These are phyloP conservation scores for Ctenochaetus hawaiiensis DNA, from an alignment of 2,797 vertebrate species.

Conservation along the genomic window DNA sequence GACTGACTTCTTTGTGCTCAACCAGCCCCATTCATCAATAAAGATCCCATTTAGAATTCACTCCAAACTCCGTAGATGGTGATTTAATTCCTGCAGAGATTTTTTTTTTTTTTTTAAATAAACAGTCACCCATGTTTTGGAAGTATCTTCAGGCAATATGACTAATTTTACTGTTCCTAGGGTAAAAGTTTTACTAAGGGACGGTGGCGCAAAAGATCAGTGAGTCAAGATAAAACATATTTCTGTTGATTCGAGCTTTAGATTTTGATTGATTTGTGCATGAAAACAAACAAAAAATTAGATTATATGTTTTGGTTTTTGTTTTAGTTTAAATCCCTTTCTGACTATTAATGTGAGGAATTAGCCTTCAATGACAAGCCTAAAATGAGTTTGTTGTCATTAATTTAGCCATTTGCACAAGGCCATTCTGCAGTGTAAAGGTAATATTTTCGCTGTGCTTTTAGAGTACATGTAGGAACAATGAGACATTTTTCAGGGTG, in stretches of 20 bases:
- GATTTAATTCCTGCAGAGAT: constrained; percentile 75
- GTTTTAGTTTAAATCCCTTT: neutral
- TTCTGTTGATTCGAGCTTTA: neutral
- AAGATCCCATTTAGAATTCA: constrained; percentile 82
- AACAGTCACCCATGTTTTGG: constrained; percentile 54
- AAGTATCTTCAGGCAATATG: constrained; percentile 40
- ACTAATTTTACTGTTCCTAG: constrained; percentile 32
- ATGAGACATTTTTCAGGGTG: constrained; percentile 12
- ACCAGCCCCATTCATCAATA: constrained; percentile 78
- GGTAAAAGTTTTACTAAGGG: constrained; percentile 52
- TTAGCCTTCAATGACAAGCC: neutral
- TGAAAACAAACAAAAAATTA: neutral
- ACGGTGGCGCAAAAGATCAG: neutral
- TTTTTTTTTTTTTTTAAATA: constrained; percentile 61
- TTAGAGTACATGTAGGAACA: neutral
- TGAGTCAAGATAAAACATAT: neutral
- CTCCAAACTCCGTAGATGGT: constrained; percentile 73
- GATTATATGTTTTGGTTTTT: constrained; percentile 14
- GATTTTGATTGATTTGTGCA: neutral
- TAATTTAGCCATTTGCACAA: neutral
- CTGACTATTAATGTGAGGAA: neutral
- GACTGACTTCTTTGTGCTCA: constrained; percentile 75
- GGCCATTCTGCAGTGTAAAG: neutral
- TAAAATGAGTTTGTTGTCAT: neutral
- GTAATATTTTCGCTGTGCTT: neutral